Conservation (phyloP, 1,140 invertebrate species). For the Penaeus chinensis region DNA sequence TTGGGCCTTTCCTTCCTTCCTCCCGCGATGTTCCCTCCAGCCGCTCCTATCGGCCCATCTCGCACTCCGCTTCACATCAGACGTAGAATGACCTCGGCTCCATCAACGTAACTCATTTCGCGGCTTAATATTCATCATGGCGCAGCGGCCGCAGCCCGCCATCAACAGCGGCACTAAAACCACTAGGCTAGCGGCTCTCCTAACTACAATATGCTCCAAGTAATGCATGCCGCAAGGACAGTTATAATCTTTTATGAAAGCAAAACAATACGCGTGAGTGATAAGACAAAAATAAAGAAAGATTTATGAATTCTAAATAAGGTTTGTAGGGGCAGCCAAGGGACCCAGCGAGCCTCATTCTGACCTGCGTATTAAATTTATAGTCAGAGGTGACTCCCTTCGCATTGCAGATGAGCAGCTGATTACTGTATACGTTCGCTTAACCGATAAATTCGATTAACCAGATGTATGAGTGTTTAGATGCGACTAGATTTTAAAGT, state of each 20-base stretch:
- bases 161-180: constrained; percentile 8
- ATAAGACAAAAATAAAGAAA: constrained; percentile 23
- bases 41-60: too few species aligned
- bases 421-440: constrained; percentile 6
- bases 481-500: too few species aligned
- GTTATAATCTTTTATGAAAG: constrained; percentile 35
- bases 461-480: too few species aligned
- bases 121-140: neutral
- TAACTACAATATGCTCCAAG: neutral
- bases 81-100: too few species aligned
- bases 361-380: constrained; percentile 33
- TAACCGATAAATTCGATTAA: neutral
- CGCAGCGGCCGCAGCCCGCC: too few species aligned
- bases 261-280: constrained; percentile 23
- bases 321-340: neutral
- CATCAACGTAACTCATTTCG: constrained; percentile 6
- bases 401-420: constrained; percentile 40
- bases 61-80: too few species aligned
- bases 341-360: neutral
- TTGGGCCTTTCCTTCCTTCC: too few species aligned
- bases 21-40: too few species aligned
- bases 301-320: constrained; percentile 41
- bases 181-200: neutral
- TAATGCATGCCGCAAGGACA: constrained; percentile 16
- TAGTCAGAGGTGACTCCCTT: constrained; percentile 5